phyloP scores from a whole-genome alignment of 1,140 invertebrate species.

The Protaetia brevitarsis region DNA sequence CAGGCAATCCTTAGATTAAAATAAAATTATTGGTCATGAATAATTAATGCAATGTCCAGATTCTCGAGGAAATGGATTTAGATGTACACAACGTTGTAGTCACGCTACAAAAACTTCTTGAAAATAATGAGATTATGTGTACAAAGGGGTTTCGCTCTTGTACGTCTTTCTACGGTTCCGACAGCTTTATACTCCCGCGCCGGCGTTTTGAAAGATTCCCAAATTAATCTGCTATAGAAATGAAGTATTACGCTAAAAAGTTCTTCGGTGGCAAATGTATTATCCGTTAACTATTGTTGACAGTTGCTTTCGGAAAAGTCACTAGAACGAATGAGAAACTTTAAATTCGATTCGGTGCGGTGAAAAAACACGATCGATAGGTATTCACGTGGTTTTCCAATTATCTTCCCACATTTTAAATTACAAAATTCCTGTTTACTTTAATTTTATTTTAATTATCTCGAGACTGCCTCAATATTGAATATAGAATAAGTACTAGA shows the following conservation, averaged over 20 bases:
- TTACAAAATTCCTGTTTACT: not conserved
- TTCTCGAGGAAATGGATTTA: not conserved
- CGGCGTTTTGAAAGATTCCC: not conserved
- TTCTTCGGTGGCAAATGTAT: not conserved
- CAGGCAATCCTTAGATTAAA: too few species aligned
- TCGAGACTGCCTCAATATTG: not conserved
- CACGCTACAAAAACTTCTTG: not conserved
- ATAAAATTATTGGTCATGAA: too few species aligned
- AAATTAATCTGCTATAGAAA: slow-evolving; percentile 3
- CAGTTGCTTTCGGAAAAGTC: slow-evolving; percentile 8
- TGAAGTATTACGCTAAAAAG: slow-evolving; percentile 7
- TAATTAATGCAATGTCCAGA: not conserved
- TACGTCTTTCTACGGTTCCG: not conserved
- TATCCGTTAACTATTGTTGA: slow-evolving; percentile 17
- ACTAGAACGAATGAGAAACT: slow-evolving; percentile 7
- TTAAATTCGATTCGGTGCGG: slow-evolving; percentile 6
- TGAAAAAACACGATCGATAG: slow-evolving; percentile 5
- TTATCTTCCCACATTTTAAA: not conserved
- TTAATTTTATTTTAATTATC: not conserved
- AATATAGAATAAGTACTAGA: too few species aligned
- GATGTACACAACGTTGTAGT: not conserved
- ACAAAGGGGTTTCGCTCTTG: not conserved
- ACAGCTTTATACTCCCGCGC: not conserved
- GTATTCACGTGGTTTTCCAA: not conserved
- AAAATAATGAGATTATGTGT: not conserved